Conservation (phyloP, 2,888 invertebrate genomes). For the Dascillus cervinus region DNA sequence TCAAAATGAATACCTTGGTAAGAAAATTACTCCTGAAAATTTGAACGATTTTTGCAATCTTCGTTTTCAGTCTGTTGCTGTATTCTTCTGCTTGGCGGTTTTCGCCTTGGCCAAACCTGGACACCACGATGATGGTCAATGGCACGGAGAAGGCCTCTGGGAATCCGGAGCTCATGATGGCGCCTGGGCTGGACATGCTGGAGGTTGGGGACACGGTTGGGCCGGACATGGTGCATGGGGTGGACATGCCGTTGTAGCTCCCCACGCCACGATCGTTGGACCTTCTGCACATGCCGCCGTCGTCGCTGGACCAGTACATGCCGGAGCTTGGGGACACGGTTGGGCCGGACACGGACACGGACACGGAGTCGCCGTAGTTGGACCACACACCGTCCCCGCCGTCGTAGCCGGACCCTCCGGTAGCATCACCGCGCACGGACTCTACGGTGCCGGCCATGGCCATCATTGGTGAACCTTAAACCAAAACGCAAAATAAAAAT, state of each 20-base stretch:
- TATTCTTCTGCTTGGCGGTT: slow-evolving; percentile 22
- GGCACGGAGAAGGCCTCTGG: slow-evolving; percentile 16
- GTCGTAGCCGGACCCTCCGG: slow-evolving; percentile 28
- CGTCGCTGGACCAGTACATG: slow-evolving; percentile 24
- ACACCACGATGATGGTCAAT: slow-evolving; percentile 14
- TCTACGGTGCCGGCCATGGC: slow-evolving; percentile 23
- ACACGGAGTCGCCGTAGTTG: slow-evolving; percentile 29
- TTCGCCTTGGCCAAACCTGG: slow-evolving; percentile 21
- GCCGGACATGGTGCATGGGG: slow-evolving; percentile 12
- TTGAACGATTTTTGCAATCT: too few species aligned
- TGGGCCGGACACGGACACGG: slow-evolving; percentile 23
- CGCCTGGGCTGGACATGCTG: slow-evolving; percentile 11
- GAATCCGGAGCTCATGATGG: slow-evolving; percentile 13
- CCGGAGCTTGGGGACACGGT: slow-evolving; percentile 8
- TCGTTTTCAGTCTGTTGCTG: slow-evolving; percentile 19
- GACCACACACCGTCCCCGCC: slow-evolving; percentile 29
- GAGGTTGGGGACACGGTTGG: slow-evolving; percentile 7
- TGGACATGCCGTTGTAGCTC: too few species aligned
- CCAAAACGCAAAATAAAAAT: background rate
- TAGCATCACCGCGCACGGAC: slow-evolving; percentile 27
- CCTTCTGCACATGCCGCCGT: too few species aligned
- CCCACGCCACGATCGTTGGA: too few species aligned
- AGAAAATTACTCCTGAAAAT: too few species aligned
- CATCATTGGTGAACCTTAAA: slow-evolving; percentile 22
- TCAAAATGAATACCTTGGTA: too few species aligned